phyloP scores from a whole-genome alignment of 2,113 vertebrate species.

The Semicossyphus pulcher region DNA sequence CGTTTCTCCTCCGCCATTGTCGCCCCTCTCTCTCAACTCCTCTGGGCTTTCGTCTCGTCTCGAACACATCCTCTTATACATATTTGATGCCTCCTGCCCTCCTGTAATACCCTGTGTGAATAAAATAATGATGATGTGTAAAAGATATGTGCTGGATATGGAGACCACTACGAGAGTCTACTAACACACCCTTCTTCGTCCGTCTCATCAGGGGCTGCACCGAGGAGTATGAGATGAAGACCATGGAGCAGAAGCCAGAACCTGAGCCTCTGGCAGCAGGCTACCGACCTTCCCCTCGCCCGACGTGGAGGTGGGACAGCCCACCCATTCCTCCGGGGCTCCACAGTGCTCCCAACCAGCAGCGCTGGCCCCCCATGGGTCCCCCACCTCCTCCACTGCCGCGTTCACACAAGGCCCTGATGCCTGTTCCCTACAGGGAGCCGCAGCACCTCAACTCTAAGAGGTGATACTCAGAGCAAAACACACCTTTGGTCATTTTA shows the following conservation, averaged over 20 bases:
- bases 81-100: constrained; percentile 56
- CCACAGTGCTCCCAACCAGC: constrained; percentile 79
- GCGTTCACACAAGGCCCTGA: constrained; percentile 81
- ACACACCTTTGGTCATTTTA: too few species aligned
- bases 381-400: constrained; percentile 77
- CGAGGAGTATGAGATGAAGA: constrained; percentile 89
- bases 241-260: constrained; percentile 86
- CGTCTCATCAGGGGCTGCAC: constrained; percentile 88
- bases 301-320: constrained; percentile 90
- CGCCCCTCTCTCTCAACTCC: constrained; percentile 13
- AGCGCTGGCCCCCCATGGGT: constrained; percentile 83
- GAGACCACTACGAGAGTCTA: neutral
- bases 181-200: neutral
- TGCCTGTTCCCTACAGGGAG: constrained; percentile 87
- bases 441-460: constrained; percentile 86
- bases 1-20: neutral
- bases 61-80: constrained; percentile 42
- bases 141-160: neutral
- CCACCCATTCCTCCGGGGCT: constrained; percentile 79
- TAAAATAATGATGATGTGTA: constrained; percentile 48
- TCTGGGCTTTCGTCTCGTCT: constrained; percentile 40
- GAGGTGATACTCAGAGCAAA: constrained; percentile 84
- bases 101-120: constrained; percentile 31
- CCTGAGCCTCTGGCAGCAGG: constrained; percentile 82
- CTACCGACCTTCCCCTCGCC: constrained; percentile 87